These are phyloP conservation scores for Hypotaenidia philippensis DNA, from an alignment of 2,797 vertebrate species.

Conservation along the genomic window DNA sequence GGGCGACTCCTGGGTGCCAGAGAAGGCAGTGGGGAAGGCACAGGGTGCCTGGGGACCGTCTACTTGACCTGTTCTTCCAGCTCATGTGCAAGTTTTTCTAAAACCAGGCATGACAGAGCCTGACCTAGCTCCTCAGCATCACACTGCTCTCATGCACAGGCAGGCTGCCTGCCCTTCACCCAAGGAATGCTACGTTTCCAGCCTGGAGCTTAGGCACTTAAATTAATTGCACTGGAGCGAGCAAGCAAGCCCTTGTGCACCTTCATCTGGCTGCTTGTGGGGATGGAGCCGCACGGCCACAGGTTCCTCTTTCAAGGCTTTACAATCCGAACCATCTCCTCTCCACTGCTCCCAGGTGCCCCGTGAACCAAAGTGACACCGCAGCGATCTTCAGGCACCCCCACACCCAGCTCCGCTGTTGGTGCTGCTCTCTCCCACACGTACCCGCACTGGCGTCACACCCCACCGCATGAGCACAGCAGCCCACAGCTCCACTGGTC, in stretches of 20 bases:
- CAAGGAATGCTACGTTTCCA: neutral
- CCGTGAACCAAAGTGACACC: neutral
- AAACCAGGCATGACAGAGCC: neutral
- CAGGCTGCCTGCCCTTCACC: neutral
- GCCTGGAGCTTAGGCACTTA: neutral
- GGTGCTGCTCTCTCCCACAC: neutral
- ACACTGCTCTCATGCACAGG: neutral
- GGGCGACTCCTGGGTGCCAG: neutral
- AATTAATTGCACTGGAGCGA: neutral
- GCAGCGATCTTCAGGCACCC: neutral
- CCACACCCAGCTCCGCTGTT: neutral
- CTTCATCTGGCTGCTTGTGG: neutral
- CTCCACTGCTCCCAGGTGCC: neutral
- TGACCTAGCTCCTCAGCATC: neutral
- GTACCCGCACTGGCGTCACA: no score
- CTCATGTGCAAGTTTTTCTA: neutral
- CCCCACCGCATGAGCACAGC: no score
- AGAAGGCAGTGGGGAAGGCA: neutral
- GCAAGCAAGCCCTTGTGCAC: neutral
- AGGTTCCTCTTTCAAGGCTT: neutral
- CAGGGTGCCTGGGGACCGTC: rapidly evolving
- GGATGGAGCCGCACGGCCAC: neutral
- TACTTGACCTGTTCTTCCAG: neutral
- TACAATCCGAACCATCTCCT: neutral
- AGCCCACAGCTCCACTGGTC: neutral